Conservation (phyloP, 2,113 vertebrate genomes). For the Cisticola juncidis region DNA sequence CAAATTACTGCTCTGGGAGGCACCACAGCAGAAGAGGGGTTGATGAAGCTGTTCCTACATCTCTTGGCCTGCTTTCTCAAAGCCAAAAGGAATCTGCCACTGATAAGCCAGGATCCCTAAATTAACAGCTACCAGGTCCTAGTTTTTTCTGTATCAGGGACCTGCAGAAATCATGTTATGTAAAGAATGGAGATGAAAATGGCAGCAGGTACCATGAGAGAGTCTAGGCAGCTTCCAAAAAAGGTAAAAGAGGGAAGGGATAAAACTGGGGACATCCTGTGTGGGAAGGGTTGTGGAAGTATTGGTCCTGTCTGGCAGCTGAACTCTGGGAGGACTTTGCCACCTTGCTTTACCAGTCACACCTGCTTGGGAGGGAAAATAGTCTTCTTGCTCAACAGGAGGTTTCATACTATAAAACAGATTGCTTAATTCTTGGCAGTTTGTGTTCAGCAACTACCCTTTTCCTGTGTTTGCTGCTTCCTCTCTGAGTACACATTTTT, state of each 20-base stretch:
- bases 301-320: background rate
- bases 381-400: slow-evolving; percentile 25
- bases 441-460: background rate
- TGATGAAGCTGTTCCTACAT: background rate
- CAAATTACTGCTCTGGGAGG: background rate
- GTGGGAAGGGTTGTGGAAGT: background rate
- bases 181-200: background rate
- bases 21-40: background rate
- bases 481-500: background rate
- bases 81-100: background rate
- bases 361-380: background rate
- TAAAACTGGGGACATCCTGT: background rate
- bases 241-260: background rate
- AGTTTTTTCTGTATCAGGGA: background rate
- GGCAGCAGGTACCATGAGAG: background rate
- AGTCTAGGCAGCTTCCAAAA: background rate
- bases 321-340: background rate
- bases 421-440: slow-evolving; percentile 35
- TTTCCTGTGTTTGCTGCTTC: slow-evolving; percentile 24
- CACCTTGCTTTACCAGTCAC: background rate
- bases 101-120: background rate
- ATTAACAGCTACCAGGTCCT: background rate
- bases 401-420: background rate
- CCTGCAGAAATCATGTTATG: background rate
- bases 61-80: background rate